These are phyloP conservation scores for Brachyhypopomus occidentalis DNA, from an alignment of 2,113 vertebrate species.

Conservation along the genomic window DNA sequence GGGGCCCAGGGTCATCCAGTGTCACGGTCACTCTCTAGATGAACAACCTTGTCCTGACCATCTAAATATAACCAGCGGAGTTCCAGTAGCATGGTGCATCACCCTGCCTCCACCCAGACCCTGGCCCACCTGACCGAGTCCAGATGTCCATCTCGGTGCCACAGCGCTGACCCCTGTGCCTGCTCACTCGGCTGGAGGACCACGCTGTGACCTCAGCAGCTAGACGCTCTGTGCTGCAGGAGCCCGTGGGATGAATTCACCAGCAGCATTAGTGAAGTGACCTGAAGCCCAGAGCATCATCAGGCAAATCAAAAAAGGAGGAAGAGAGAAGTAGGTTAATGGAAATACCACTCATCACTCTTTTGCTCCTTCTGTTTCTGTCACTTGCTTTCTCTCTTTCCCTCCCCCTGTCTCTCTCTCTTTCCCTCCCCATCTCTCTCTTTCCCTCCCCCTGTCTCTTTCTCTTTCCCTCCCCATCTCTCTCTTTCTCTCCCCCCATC, in stretches of 20 bases:
- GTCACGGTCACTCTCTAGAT: slow-evolving; percentile 44
- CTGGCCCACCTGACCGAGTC: slow-evolving; percentile 41
- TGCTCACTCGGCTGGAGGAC: slow-evolving; percentile 41
- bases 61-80: slow-evolving; percentile 50
- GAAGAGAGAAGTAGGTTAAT: slow-evolving; percentile 51
- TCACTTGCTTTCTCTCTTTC: slow-evolving; percentile 13
- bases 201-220: slow-evolving; percentile 4
- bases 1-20: slow-evolving; percentile 32
- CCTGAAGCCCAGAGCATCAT: background rate
- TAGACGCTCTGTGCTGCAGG: slow-evolving; percentile 13
- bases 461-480: too few relatives aligned
- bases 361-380: background rate
- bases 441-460: background rate
- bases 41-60: slow-evolving; percentile 44
- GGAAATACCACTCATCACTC: slow-evolving; percentile 24
- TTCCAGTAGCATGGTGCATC: slow-evolving; percentile 20
- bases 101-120: too few relatives aligned
- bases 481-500: background rate
- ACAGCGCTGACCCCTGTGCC: slow-evolving; percentile 12
- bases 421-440: background rate
- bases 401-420: background rate
- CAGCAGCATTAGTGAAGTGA: slow-evolving; percentile 10
- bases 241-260: background rate
- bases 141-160: slow-evolving; percentile 52
- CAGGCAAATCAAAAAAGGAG: slow-evolving; percentile 19